phyloP scores from a whole-genome alignment of 2,888 invertebrate species.

The Luperina testacea region DNA sequence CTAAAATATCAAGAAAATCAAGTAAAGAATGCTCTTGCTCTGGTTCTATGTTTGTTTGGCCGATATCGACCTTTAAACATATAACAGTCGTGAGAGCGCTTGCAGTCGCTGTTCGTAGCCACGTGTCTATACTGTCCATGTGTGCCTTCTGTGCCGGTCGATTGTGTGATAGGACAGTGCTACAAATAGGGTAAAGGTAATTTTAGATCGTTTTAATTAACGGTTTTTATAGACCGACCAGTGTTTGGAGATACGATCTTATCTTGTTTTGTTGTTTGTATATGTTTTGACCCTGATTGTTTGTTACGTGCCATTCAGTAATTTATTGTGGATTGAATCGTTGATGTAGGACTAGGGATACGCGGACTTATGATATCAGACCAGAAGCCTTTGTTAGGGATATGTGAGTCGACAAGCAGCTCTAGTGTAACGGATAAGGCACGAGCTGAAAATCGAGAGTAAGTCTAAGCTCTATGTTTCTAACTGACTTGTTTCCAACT shows the following conservation, averaged over 20 bases:
- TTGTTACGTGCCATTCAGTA: conserved; percentile 28
- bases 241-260: conserved; percentile 35
- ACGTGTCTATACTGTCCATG: not conserved
- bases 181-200: conserved; percentile 47
- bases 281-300: conserved; percentile 24
- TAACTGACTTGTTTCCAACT: not conserved
- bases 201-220: conserved; percentile 60
- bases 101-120: not conserved
- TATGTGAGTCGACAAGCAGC: not conserved
- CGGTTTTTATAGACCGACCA: conserved; percentile 50
- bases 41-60: not conserved
- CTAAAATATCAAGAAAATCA: not conserved
- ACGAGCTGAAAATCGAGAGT: not conserved
- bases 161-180: conserved; percentile 1
- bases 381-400: not conserved
- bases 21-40: not conserved
- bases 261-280: conserved; percentile 41
- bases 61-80: not conserved
- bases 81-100: not conserved
- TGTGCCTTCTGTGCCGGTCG: conserved; percentile 14
- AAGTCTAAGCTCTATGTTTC: not conserved
- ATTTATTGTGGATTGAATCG: conserved; percentile 19
- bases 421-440: not conserved
- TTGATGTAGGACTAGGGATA: not conserved
- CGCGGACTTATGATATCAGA: not conserved